Conservation (phyloP, 2,888 invertebrate genomes). For the Macrosiphum euphorbiae region DNA sequence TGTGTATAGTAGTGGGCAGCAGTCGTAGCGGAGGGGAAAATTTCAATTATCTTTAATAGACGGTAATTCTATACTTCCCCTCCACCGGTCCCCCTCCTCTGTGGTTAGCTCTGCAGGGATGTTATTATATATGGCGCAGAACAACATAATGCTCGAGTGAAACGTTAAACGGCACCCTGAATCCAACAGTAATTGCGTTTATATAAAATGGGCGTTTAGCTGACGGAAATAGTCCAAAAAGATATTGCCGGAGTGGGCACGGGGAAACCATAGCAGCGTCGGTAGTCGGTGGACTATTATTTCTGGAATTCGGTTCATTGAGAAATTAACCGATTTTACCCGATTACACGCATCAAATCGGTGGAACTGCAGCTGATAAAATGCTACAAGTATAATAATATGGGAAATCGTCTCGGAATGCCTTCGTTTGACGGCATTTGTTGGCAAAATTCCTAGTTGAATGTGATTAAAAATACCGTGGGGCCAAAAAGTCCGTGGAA, state of each 20-base stretch:
- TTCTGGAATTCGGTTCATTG: slow-evolving; percentile 46
- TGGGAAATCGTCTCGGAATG: neutral
- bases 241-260: neutral
- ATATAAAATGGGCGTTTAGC: slow-evolving; percentile 58
- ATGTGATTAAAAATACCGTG: neutral
- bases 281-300: neutral
- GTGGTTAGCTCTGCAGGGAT: slow-evolving; percentile 53
- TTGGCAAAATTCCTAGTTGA: neutral
- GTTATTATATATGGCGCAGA: slow-evolving; percentile 55
- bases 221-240: slow-evolving; percentile 53
- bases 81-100: neutral
- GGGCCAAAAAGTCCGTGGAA: no score
- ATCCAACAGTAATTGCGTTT: slow-evolving; percentile 63
- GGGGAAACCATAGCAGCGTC: neutral
- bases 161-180: slow-evolving; percentile 64
- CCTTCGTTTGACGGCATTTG: neutral
- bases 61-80: slow-evolving; percentile 65
- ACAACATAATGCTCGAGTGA: slow-evolving; percentile 63
- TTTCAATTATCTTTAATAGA: slow-evolving; percentile 65
- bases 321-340: slow-evolving; percentile 54
- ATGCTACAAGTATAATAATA: neutral
- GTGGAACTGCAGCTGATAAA: neutral
- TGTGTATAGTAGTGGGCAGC: neutral
- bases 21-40: slow-evolving; percentile 48
- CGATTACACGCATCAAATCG: slow-evolving; percentile 38